Percentiles rank a stretch among this genome's conserved stretches.
These are phyloP conservation scores for Danaus melanippus DNA, from an alignment of 1,140 invertebrate genomes.

Conservation along the genomic window DNA sequence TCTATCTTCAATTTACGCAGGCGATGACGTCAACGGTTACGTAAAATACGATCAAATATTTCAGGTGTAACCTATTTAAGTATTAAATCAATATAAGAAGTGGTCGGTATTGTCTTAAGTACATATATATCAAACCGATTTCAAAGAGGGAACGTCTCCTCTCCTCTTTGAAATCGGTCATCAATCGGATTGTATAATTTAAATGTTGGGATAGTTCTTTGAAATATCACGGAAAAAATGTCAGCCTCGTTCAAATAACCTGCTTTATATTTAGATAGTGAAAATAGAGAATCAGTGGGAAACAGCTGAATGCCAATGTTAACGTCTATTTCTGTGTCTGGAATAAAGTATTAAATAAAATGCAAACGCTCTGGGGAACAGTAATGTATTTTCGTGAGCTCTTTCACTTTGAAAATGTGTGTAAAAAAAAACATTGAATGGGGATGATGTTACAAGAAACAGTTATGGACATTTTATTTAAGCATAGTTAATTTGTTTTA, in stretches of 20 bases:
- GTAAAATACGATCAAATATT: no score
- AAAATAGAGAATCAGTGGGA: constrained; percentile 62
- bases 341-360: constrained; percentile 48
- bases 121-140: no score
- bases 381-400: constrained; percentile 21
- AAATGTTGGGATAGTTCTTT: neutral
- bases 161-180: no score
- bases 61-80: no score
- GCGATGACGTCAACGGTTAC: no score
- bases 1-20: no score
- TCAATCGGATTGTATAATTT: no score
- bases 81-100: no score
- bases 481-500: no score
- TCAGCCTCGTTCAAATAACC: constrained; percentile 53
- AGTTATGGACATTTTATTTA: constrained; percentile 2
- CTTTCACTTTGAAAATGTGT: constrained; percentile 22
- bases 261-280: constrained; percentile 52
- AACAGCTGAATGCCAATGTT: constrained; percentile 66
- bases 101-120: no score
- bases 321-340: constrained; percentile 52
- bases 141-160: no score
- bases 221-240: constrained; percentile 38
- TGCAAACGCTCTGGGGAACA: constrained; percentile 21
- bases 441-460: constrained; percentile 6
- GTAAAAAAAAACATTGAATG: constrained; percentile 14